Conservation (phyloP, 1,140 invertebrate genomes). For the Asbolus verrucosus region DNA sequence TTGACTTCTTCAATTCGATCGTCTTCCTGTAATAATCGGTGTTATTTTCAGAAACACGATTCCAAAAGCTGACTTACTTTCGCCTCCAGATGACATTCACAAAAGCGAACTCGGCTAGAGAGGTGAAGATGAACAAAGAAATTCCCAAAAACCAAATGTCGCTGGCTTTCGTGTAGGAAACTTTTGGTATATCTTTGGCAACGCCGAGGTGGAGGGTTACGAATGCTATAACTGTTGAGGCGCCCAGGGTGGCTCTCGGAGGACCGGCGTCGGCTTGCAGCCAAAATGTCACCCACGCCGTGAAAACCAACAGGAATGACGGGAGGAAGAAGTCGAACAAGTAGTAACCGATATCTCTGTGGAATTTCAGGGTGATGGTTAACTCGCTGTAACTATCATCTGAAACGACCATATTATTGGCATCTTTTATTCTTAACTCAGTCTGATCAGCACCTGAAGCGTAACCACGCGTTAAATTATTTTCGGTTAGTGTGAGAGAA, state of each 20-base stretch:
- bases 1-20: conserved; percentile 84
- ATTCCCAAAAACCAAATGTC: conserved; percentile 90
- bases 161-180: conserved; percentile 91
- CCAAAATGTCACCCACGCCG: conserved; percentile 94
- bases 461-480: too few species aligned
- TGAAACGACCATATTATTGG: conserved; percentile 68
- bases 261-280: conserved; percentile 87
- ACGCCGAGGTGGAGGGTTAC: conserved; percentile 86
- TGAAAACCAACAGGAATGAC: conserved; percentile 87
- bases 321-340: conserved; percentile 92
- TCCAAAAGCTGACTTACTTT: too few species aligned
- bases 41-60: not conserved
- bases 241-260: conserved; percentile 81
- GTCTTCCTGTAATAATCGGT: conserved; percentile 72
- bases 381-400: conserved; percentile 86
- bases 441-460: too few species aligned
- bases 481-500: conserved; percentile 77
- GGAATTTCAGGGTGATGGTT: conserved; percentile 81
- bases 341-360: conserved; percentile 87
- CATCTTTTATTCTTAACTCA: too few species aligned
- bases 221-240: conserved; percentile 87
- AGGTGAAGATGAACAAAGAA: conserved; percentile 85
- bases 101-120: conserved; percentile 88
- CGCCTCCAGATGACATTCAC: conserved; percentile 90
- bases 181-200: conserved; percentile 86